These are phyloP conservation scores for Phyllostomus discolor DNA, from an alignment of 2,113 vertebrate genomes.

Conservation along the genomic window DNA sequence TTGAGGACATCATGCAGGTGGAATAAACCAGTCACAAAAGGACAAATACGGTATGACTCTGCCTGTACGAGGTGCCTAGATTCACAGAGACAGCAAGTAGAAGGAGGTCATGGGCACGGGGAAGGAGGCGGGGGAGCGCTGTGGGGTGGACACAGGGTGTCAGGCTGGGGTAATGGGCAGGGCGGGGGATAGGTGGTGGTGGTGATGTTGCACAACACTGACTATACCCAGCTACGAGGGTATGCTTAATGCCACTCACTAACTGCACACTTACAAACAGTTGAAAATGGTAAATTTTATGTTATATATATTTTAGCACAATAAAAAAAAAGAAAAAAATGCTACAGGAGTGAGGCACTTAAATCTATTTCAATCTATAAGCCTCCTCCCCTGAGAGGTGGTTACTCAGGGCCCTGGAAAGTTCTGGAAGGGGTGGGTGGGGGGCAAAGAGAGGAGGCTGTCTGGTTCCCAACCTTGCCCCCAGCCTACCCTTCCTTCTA, in stretches of 20 bases:
- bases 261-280: neutral
- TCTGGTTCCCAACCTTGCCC: neutral
- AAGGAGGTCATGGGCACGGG: neutral
- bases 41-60: neutral
- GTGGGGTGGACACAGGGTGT: neutral
- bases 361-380: neutral
- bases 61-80: neutral
- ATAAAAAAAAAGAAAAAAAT: neutral
- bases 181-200: neutral
- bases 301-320: neutral
- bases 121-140: neutral
- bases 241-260: neutral
- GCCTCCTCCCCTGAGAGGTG: neutral
- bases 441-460: neutral
- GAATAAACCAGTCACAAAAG: neutral
- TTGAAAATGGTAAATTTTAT: neutral
- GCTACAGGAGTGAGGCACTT: neutral
- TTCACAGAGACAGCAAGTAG: neutral
- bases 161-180: neutral
- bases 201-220: neutral
- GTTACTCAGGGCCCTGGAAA: neutral
- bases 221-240: neutral
- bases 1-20: neutral
- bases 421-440: neutral
- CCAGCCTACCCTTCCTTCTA: neutral